Evolutionary conservation across 2,888 invertebrate genomes (phyloP).

Genomic region (Erebia ligea): DNA sequence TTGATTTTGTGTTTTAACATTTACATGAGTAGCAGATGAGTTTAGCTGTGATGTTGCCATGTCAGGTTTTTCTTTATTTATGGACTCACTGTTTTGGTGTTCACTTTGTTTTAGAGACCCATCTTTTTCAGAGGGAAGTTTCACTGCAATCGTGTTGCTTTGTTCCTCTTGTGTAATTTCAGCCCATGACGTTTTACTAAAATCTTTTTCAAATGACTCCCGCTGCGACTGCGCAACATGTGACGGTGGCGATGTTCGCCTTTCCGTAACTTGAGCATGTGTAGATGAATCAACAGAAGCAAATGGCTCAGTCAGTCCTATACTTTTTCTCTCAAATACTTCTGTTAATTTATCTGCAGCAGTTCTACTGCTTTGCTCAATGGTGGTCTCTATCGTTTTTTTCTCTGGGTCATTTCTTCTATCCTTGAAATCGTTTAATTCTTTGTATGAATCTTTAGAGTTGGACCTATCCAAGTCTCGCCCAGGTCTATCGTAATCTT

Average conservation of each 20-base stretch:
- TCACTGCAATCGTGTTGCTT: constrained; percentile 47
- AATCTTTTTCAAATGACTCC: constrained; percentile 77
- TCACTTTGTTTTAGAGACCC: constrained; percentile 53
- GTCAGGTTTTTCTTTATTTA: constrained; percentile 52
- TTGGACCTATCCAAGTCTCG: constrained; percentile 76
- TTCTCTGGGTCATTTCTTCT: constrained; percentile 78
- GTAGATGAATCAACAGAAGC: constrained; percentile 53
- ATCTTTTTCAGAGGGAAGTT: constrained; percentile 55
- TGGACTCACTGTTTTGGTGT: constrained; percentile 47
- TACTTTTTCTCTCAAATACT: constrained; percentile 78
- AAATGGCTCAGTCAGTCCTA: constrained; percentile 67
- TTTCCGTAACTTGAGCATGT: constrained; percentile 74
- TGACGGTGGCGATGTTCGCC: constrained; percentile 71
- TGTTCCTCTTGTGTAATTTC: constrained; percentile 74
- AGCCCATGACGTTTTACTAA: constrained; percentile 75
- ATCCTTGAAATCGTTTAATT: constrained; percentile 74
- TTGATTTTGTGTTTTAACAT: constrained; percentile 38
- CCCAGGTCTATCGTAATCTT: constrained; percentile 73
- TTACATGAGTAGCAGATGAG: constrained; percentile 34
- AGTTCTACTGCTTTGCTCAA: constrained; percentile 69
- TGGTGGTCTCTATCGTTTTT: constrained; percentile 62
- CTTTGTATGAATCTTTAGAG: constrained; percentile 80
- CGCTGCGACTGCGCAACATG: constrained; percentile 63
- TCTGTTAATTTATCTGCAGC: constrained; percentile 77
- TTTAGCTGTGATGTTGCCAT: constrained; percentile 47